These are phyloP conservation scores for Autographa pulchrina DNA, from an alignment of 2,888 invertebrate genomes.

Conservation along the genomic window DNA sequence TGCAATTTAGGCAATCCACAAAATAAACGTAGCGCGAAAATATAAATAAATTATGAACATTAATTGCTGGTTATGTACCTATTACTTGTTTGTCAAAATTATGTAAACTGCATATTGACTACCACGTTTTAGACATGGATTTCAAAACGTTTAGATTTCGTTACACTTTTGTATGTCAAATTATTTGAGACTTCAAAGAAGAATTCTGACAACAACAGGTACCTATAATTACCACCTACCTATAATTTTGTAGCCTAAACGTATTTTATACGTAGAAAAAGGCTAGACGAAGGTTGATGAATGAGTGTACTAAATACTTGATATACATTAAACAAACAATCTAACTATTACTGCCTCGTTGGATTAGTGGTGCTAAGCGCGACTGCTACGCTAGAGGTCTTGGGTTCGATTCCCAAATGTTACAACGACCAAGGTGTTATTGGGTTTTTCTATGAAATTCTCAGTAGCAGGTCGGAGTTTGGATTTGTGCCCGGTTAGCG, in stretches of 20 bases:
- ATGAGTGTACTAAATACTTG: not conserved
- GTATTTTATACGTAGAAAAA: not conserved
- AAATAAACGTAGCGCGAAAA: constrained; percentile 49
- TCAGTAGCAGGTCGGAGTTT: no score
- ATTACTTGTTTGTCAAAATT: not conserved
- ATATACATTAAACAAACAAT: not conserved
- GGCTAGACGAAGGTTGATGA: not conserved
- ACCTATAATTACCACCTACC: no score
- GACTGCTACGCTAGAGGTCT: no score
- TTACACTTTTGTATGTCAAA: not conserved
- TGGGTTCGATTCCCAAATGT: no score
- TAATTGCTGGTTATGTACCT: constrained; percentile 30
- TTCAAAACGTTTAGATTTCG: not conserved
- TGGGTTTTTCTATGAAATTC: no score
- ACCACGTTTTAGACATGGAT: not conserved
- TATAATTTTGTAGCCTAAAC: not conserved
- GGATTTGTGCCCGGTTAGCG: no score
- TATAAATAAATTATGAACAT: constrained; percentile 40
- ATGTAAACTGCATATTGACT: not conserved
- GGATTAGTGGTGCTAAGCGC: no score
- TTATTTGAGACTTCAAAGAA: not conserved
- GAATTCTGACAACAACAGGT: not conserved
- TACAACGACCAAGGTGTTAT: no score
- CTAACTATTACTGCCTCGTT: no score
- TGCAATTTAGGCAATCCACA: constrained; percentile 39